A percentile compares a stretch with the other conserved stretches of the same genome.
Conservation (phyloP, 2,113 vertebrate species). For the Calyptomena viridis region DNA sequence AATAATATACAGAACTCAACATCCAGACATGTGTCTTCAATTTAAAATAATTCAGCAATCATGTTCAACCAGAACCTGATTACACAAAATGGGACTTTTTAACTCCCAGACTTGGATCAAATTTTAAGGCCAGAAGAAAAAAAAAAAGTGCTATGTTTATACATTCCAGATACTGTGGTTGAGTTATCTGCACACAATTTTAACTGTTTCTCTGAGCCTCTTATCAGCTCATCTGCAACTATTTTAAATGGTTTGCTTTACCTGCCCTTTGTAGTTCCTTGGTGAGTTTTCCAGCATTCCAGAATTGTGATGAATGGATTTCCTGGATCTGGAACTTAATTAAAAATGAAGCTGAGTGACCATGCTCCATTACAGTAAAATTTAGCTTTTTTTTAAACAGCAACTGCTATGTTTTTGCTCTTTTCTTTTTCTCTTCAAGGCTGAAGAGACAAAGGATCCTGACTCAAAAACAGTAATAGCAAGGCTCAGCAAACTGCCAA, state of each 20-base stretch:
- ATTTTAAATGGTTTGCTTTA: slow-evolving; percentile 67
- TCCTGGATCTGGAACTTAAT: slow-evolving; percentile 58
- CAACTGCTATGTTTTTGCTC: neutral
- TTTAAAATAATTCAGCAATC: slow-evolving; percentile 88
- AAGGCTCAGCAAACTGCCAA: neutral
- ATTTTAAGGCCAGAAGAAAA: slow-evolving; percentile 72
- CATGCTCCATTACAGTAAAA: neutral
- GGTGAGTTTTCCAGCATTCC: slow-evolving; percentile 46
- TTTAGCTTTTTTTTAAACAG: neutral
- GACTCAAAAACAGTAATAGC: neutral
- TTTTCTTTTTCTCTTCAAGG: neutral
- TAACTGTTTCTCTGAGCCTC: slow-evolving; percentile 71
- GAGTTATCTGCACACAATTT: slow-evolving; percentile 70
- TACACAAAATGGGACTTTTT: slow-evolving; percentile 85
- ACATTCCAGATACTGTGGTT: slow-evolving; percentile 73
- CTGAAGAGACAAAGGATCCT: neutral
- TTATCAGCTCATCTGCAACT: slow-evolving; percentile 65
- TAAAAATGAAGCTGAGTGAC: slow-evolving; percentile 33
- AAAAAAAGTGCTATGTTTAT: slow-evolving; percentile 69
- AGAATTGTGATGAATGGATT: slow-evolving; percentile 54
- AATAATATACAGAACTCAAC: slow-evolving; percentile 78
- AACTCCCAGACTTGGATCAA: slow-evolving; percentile 83
- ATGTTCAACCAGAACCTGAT: slow-evolving; percentile 86
- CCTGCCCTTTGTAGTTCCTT: slow-evolving; percentile 59
- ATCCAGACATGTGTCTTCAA: slow-evolving; percentile 84